Conservation (phyloP, 2,113 vertebrate genomes). For the Syngnathus typhle region DNA sequence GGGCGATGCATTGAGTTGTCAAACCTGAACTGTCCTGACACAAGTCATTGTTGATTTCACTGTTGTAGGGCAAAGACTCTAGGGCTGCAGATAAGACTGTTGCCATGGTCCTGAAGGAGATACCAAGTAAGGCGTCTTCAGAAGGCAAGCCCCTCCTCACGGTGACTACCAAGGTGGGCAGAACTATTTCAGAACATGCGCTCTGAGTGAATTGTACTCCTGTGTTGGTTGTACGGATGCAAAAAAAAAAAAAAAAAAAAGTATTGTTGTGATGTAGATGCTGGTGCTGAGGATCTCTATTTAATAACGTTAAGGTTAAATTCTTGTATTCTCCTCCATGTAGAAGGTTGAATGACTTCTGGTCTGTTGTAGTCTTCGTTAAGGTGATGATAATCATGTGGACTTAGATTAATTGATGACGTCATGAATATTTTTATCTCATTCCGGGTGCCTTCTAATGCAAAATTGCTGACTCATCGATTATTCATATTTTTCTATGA, state of each 20-base stretch:
- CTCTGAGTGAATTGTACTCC: slow-evolving; percentile 28
- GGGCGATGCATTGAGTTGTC: slow-evolving; percentile 55
- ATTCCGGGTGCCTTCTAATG: too few relatives aligned
- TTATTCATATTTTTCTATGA: background rate
- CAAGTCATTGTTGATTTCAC: slow-evolving; percentile 97
- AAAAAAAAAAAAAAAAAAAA: slow-evolving; percentile 39
- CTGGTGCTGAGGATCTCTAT: background rate
- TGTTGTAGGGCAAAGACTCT: slow-evolving; percentile 99
- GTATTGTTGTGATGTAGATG: slow-evolving; percentile 27
- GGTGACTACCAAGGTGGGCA: slow-evolving; percentile 98
- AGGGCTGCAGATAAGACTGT: slow-evolving; percentile 99
- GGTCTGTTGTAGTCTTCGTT: background rate
- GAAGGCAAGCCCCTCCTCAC: slow-evolving; percentile 99
- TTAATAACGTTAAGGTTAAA: too few relatives aligned
- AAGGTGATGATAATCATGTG: background rate
- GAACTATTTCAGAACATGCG: slow-evolving; percentile 78
- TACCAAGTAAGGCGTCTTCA: slow-evolving; percentile 97
- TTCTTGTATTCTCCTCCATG: too few relatives aligned
- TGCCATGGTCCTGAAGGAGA: slow-evolving; percentile 99
- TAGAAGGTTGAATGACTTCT: background rate
- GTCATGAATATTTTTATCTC: background rate
- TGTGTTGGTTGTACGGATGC: slow-evolving; percentile 51
- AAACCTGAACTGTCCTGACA: slow-evolving; percentile 79
- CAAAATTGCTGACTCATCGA: too few relatives aligned
- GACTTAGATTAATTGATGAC: background rate